Base-by-base conservation (phyloP, 1,140 invertebrate species). In the Oryctes rhinoceros region DNA sequence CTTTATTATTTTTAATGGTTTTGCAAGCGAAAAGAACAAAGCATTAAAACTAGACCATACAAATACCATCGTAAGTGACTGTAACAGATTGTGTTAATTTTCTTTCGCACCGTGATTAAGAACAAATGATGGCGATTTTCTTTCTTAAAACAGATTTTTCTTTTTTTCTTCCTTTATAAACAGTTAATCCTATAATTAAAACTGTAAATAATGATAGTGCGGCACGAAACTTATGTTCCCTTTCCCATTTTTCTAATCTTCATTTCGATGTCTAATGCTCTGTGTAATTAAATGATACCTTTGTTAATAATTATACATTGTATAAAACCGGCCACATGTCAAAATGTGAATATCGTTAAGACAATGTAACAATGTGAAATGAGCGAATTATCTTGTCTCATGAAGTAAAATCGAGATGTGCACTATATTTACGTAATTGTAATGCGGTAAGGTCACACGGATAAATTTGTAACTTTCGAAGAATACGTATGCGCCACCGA, bases 181-280 rank as follows among this genome's bases (percentile, higher is more conserved):
- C 1, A 67, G 24, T 24, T 67, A 67, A 0, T 11, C 10, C 20
- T 18, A 24, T 35, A 67, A 67, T 67, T 67, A 67, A 67, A 67
- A 67, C 65, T 67, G 65, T 67, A 67, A 24, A 67, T 67, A 67
- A 67, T 67, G 20, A 35, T 35, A 67, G 7, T 67, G 7, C n/a
- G 11, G 18, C 65, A 67, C 30, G 65, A 18, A 15, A 4, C 20
- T 67, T 35, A 7, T 24, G 18, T 67, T 24, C 65, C 20, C n/a
- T 67, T 67, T 35, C 7, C 20, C 7, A 18, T 67, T 18, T 11
- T 24, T 67, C n/a, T 67, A 67, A 35, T 67, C n/a, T 0, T 24
- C 65, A 10, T 35, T 67, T 35, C 30, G 30, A 67, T 30, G 10
- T 18, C 18, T 65, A 65, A 18, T 65, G 65, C n/a, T 67, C 4